Conservation (phyloP, 2,113 vertebrate species). For the Chauna torquata region DNA sequence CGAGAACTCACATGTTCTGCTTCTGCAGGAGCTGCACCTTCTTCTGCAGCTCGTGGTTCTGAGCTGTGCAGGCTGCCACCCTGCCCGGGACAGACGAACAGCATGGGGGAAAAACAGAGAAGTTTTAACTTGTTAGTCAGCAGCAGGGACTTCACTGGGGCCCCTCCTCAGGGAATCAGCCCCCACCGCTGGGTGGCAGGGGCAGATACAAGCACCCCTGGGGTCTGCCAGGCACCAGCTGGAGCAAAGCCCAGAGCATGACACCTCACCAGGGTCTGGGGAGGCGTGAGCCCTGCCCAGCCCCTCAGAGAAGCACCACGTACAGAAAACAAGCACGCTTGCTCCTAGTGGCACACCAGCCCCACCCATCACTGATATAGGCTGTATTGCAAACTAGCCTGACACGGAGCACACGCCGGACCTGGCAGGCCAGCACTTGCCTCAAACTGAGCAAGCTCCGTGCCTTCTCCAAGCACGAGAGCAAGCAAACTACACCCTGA, state of each 20-base stretch:
- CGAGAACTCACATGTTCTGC: constrained; percentile 84
- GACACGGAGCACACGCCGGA: not conserved
- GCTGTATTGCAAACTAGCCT: not conserved
- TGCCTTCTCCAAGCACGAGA: not conserved
- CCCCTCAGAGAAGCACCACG: not conserved
- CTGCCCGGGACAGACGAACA: constrained; percentile 39
- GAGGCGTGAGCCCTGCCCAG: not conserved
- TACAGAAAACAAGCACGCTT: not conserved
- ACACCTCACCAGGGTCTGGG: not conserved
- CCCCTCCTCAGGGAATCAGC: not conserved
- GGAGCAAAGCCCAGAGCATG: not conserved
- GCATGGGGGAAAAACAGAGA: not conserved
- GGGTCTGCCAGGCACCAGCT: not conserved
- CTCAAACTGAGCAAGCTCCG: not conserved
- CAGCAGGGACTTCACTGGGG: not conserved
- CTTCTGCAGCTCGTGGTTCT: constrained; percentile 88
- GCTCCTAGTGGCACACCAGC: not conserved
- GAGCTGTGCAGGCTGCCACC: constrained; percentile 84
- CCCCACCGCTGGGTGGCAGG: not conserved
- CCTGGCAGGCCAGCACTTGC: not conserved
- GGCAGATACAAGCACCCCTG: not conserved
- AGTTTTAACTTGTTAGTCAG: not conserved
- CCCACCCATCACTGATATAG: not conserved
- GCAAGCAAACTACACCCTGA: not conserved
- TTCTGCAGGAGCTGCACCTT: constrained; percentile 88